Base-by-base conservation (phyloP, 2,888 invertebrate species). In the Agriopis leucophaearia region DNA sequence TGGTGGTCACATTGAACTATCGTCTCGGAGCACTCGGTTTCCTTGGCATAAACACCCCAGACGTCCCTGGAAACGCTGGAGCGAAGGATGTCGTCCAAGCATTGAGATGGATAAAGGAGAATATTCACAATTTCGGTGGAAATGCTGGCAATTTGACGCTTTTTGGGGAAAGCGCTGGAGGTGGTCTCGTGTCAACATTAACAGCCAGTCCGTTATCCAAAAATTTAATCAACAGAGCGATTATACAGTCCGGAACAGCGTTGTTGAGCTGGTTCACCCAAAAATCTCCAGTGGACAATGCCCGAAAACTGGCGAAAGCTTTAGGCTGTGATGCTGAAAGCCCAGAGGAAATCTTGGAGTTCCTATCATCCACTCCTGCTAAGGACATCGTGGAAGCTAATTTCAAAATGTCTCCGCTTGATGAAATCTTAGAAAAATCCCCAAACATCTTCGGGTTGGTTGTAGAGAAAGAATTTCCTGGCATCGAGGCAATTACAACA, bases 1-100 rank as follows among this genome's bases (percentile, higher is more conserved):
- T 95, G 0, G 81, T 95, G 1, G 95, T 95, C 0, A 94, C 95
- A 0, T 73, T 95, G 0, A 95, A 95, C 80, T 95, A 94, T 77
- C 92, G 95, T 78, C 90, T 89, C 36, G 94, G 94, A 0, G 82
- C 84, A 0, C 72, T 94, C n/a, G 94, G 94, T 44, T 94, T 94
- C 80, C 77, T 94, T 1, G 79, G 91, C 47, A 70, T 94, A 0
- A 88, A 93, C 77, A 93, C 90, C 0, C 90, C 92, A 1, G 94
- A 93, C 55, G 86, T 93, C 0, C 93, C 94, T 0, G 94, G 94
- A 5, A 94, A 94, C 18, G 93, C 92, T 27, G 94, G 94, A 0
- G 48, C 93, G 0, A 93, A 92, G 76, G 94, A 94, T 60, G 82
- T 90, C n/a, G 82, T 88, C 0, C 85, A 85, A 71, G 94, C 92